Conservation (phyloP, 2,113 vertebrate species). For the Arizona elegans region DNA sequence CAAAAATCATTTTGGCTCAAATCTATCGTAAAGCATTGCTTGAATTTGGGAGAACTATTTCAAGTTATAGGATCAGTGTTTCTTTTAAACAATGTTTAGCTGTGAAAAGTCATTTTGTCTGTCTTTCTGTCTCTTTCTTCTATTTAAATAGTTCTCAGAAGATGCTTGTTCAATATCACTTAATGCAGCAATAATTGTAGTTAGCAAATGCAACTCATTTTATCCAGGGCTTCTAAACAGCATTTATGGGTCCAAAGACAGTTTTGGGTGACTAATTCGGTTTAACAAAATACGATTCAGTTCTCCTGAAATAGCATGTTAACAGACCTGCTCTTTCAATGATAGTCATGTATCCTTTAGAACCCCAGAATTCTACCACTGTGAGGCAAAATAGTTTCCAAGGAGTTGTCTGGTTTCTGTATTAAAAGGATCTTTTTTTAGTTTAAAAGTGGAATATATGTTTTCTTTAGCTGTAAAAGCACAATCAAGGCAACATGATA, state of each 20-base stretch:
- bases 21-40: neutral
- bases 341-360: conserved; percentile 29
- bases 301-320: neutral
- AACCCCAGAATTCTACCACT: neutral
- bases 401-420: conserved; percentile 42
- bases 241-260: neutral
- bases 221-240: neutral
- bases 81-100: neutral
- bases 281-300: neutral
- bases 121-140: neutral
- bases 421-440: conserved; percentile 43
- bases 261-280: neutral
- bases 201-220: neutral
- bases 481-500: conserved; percentile 80
- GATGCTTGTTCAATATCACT: neutral
- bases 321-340: conserved; percentile 30
- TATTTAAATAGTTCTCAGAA: neutral
- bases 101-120: neutral
- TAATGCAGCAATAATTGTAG: neutral
- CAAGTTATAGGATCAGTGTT: neutral
- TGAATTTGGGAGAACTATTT: neutral
- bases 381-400: conserved; percentile 41
- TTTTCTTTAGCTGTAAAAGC: conserved; percentile 81
- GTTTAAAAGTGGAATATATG: conserved; percentile 73
- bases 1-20: neutral